phyloP scores from a whole-genome alignment of 2,797 vertebrate species.

The Eupleurogrammus muticus region DNA sequence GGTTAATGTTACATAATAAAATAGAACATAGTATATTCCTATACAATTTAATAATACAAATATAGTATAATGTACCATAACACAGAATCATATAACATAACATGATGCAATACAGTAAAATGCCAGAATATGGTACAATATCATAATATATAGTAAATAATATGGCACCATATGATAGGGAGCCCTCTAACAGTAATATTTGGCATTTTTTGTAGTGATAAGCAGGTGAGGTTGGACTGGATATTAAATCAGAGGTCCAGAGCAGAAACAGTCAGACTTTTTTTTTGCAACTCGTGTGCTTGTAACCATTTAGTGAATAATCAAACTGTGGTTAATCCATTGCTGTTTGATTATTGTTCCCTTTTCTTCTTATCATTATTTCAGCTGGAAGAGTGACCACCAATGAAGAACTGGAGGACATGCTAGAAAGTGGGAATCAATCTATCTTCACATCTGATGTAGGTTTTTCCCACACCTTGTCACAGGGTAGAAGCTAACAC shows the following conservation, averaged over 20 bases:
- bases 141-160: too few species aligned
- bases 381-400: constrained; percentile 93
- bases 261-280: not conserved
- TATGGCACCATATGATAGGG: too few species aligned
- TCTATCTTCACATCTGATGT: constrained; percentile 96
- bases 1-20: too few species aligned
- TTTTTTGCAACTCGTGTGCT: not conserved
- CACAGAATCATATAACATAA: too few species aligned
- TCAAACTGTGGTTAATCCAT: not conserved
- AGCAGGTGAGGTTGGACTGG: not conserved
- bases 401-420: constrained; percentile 93
- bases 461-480: constrained; percentile 64
- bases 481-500: constrained; percentile 1
- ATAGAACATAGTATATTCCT: too few species aligned
- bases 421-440: constrained; percentile 94
- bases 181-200: too few species aligned
- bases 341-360: not conserved
- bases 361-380: constrained; percentile 36
- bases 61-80: too few species aligned
- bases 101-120: too few species aligned
- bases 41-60: too few species aligned
- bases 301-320: not conserved
- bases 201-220: too few species aligned
- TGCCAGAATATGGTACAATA: too few species aligned
- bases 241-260: constrained; percentile 8